Evolutionary conservation across 2,797 vertebrate genomes (phyloP), one percentile per base, ranked within the genome.

Genomic region (Xiphophorus birchmanni): DNA sequence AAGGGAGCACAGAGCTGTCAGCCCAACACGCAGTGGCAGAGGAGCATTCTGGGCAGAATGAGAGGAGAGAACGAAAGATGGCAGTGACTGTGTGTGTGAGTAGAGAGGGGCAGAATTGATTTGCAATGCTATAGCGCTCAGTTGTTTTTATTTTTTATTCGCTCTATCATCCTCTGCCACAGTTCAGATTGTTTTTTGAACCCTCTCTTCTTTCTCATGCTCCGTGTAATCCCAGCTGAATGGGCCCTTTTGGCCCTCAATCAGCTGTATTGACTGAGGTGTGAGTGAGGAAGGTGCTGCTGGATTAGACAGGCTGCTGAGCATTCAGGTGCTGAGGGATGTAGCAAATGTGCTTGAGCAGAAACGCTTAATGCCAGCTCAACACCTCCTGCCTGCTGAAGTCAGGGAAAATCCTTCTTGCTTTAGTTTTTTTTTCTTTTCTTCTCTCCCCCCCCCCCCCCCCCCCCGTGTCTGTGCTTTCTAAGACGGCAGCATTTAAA

Each of bases 311-410:
- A 8, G 75, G 73, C 85, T 47, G 80, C 84, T 83, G 84, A 89
- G 79, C 77, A 71, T 87, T 79, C 86, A 84, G 91, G 77, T 87
- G 89, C 88, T 89, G 88, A 87, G 86, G 84, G 85, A 86, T 82
- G 86, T 73, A 75, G 83, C 52, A 91, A 88, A 87, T 87, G 85
- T 86, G 87, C 88, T 79, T 48, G 69, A 84, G 76, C 32, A 58
- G 80, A 86, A 81, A 82, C 7, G 29, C 5, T 86, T 87, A 78
- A 84, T 17, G 79, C 80, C 86, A 35, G 76, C 82, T 86, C 85
- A 69, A 83, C 89, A 78, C n/a, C 78, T 69, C 58, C 73, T 11
- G 54, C 40, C 40, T 88, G 90, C 89, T 91, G 89, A 90, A 89
- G 77, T 90, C 86, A 78, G 82, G 82, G 65, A 73, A 87, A 87